phyloP scores from a whole-genome alignment of 2,888 invertebrate species.

The Steinernema hermaphroditum region DNA sequence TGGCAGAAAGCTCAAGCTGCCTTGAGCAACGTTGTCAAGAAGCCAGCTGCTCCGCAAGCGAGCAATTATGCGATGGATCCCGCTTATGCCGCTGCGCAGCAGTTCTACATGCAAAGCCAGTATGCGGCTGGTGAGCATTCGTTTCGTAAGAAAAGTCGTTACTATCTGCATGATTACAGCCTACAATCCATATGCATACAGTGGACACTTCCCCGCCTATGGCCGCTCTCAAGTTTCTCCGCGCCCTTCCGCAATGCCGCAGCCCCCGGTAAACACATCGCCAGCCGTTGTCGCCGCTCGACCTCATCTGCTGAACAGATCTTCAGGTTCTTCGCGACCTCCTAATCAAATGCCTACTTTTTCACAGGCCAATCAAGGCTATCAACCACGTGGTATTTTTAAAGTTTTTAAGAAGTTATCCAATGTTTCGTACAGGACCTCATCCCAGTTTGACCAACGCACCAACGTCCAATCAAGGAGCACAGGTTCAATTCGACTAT shows the following conservation, averaged over 20 bases:
- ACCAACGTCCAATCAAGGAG: neutral
- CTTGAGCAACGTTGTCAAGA: constrained; percentile 5
- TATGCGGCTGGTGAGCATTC: neutral
- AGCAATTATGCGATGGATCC: constrained; percentile 1
- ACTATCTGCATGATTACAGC: neutral
- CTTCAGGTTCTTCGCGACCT: constrained; percentile 21
- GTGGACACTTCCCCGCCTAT: constrained; percentile 20
- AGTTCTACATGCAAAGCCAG: constrained; percentile 14
- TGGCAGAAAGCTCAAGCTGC: constrained; percentile 28
- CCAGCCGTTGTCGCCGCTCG: constrained; percentile 27
- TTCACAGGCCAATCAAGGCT: neutral
- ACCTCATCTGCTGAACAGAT: constrained; percentile 12
- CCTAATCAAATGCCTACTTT: neutral
- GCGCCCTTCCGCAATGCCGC: neutral
- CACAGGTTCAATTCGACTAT: constrained; percentile 19
- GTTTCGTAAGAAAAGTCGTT: too few relatives aligned
- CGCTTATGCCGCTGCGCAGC: constrained; percentile 9
- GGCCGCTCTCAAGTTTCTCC: neutral
- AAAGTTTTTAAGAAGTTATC: neutral
- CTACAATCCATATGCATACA: constrained; percentile 16
- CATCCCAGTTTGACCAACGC: neutral
- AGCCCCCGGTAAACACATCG: constrained; percentile 10
- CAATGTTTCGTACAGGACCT: neutral
- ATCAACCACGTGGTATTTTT: constrained; percentile 13
- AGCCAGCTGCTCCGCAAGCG: neutral